Conservation (phyloP, 2,797 vertebrate genomes). For the Enteromius radiatus region DNA sequence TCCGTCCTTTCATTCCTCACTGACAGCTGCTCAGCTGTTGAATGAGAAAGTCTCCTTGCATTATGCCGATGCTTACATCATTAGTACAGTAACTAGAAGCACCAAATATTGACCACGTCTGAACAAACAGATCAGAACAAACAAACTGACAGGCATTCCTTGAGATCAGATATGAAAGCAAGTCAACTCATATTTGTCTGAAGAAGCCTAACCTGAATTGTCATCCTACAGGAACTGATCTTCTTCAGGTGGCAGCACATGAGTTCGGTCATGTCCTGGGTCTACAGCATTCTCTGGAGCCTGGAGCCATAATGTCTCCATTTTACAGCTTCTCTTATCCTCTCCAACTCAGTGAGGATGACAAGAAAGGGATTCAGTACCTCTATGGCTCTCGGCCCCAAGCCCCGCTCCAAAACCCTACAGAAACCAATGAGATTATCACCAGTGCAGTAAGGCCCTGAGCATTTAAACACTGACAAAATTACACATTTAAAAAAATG, state of each 20-base stretch:
- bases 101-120: background rate
- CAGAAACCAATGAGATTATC: conserved; percentile 56
- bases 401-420: background rate
- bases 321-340: conserved; percentile 95
- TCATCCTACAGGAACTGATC: conserved; percentile 86
- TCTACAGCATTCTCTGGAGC: conserved; percentile 87
- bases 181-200: background rate
- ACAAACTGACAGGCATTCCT: background rate
- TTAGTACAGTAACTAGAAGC: background rate
- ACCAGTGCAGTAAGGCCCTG: conserved; percentile 17
- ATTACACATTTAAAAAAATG: background rate
- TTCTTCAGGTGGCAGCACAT: conserved; percentile 94
- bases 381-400: conserved; percentile 79
- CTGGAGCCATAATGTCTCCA: conserved; percentile 91
- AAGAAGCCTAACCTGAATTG: background rate
- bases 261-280: conserved; percentile 95
- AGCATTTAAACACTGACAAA: background rate
- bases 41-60: background rate
- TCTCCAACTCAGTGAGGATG: conserved; percentile 86
- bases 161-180: conserved; percentile 1
- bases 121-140: background rate
- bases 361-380: conserved; percentile 89
- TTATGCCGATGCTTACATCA: background rate
- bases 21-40: conserved; percentile 3
- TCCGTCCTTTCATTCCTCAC: background rate